These are phyloP conservation scores for Desmodus rotundus DNA, from an alignment of 2,113 vertebrate genomes.

Conservation along the genomic window DNA sequence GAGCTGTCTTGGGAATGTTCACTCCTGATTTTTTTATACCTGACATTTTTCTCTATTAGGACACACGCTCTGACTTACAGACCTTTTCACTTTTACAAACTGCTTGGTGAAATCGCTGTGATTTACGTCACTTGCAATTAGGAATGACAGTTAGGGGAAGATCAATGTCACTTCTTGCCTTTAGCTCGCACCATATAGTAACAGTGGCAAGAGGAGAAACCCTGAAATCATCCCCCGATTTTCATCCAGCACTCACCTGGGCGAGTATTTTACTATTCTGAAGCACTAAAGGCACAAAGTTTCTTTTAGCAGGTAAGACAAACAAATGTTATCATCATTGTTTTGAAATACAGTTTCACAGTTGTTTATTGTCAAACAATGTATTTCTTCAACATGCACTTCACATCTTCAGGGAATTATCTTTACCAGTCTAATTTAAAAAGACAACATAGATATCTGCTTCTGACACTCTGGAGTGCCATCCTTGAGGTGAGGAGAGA, in stretches of 20 bases:
- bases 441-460: not conserved
- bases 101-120: not conserved
- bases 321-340: not conserved
- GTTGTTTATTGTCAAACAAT: not conserved
- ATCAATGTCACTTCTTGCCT: not conserved
- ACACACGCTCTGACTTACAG: not conserved
- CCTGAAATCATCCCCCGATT: not conserved
- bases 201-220: not conserved
- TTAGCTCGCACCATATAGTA: not conserved
- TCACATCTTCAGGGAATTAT: not conserved
- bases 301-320: not conserved
- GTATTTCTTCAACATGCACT: not conserved
- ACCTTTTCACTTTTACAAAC: not conserved
- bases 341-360: constrained; percentile 3
- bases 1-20: not conserved
- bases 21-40: not conserved
- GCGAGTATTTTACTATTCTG: not conserved
- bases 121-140: not conserved
- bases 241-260: not conserved
- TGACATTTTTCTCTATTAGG: not conserved
- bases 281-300: not conserved
- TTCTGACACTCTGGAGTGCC: not conserved
- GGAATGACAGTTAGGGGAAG: not conserved
- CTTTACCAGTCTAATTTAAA: not conserved
- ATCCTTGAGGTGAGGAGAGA: not conserved